Conservation (phyloP, 2,888 invertebrate species). For the Xestia ashworthii region DNA sequence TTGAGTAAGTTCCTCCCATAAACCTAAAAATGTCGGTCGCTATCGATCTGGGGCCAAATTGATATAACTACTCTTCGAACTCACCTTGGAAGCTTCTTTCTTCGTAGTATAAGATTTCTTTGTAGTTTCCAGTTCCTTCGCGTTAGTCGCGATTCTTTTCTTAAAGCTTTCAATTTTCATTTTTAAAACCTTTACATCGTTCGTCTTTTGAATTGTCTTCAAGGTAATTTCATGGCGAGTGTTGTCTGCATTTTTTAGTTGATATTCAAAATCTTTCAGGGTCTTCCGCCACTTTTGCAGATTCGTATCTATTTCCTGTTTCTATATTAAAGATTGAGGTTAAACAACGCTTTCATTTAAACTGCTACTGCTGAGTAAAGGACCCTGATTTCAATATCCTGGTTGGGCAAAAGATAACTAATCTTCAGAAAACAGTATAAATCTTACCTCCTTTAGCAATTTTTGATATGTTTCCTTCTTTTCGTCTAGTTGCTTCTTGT, state of each 20-base stretch:
- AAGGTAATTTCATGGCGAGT: constrained; percentile 76
- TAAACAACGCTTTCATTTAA: not conserved
- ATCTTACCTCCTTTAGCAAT: constrained; percentile 76
- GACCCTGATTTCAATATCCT: not conserved
- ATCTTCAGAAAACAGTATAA: not conserved
- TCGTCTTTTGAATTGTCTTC: constrained; percentile 78
- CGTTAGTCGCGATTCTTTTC: constrained; percentile 75
- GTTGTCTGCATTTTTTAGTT: constrained; percentile 75
- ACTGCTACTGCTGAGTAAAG: not conserved
- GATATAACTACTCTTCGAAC: constrained; percentile 38
- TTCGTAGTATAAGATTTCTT: constrained; percentile 71
- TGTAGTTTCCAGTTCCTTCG: constrained; percentile 71
- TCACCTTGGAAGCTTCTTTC: constrained; percentile 79
- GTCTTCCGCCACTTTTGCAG: constrained; percentile 82
- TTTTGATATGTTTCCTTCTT: constrained; percentile 77
- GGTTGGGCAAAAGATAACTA: not conserved
- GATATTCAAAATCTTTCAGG: constrained; percentile 80
- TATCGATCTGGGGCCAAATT: not conserved
- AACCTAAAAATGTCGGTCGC: not conserved
- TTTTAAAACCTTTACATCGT: constrained; percentile 78
- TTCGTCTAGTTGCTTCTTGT: constrained; percentile 82
- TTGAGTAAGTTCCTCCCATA: not conserved
- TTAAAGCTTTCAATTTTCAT: constrained; percentile 76
- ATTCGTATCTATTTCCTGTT: constrained; percentile 78
- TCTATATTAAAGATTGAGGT: constrained; percentile 67